These are phyloP conservation scores for Saccostrea cuccullata DNA, from an alignment of 1,140 invertebrate species.

Conservation along the genomic window DNA sequence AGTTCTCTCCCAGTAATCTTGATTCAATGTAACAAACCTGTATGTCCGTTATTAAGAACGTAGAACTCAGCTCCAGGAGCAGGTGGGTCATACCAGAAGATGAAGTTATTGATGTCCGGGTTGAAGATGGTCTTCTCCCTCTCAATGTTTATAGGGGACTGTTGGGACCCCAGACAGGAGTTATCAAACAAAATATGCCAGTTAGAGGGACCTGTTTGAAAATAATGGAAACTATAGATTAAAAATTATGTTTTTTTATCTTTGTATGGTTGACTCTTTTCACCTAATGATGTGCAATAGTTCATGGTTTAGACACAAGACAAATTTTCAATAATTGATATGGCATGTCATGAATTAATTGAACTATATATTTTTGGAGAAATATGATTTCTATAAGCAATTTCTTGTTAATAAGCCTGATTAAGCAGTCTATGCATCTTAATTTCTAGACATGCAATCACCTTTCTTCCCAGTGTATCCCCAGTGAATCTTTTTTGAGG, in stretches of 20 bases:
- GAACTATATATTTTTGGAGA: neutral
- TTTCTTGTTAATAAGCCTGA: neutral
- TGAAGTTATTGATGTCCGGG: slow-evolving; percentile 68
- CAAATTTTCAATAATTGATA: neutral
- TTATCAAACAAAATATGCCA: slow-evolving; percentile 32
- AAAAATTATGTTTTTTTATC: too few relatives aligned
- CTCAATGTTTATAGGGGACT: slow-evolving; percentile 74
- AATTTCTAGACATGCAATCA: neutral
- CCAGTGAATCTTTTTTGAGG: slow-evolving; percentile 8
- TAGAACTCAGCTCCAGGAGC: slow-evolving; percentile 64
- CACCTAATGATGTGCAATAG: neutral
- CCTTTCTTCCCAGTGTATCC: slow-evolving; percentile 8
- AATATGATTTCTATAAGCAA: neutral
- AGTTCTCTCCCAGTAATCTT: too few relatives aligned
- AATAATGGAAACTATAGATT: too few relatives aligned
- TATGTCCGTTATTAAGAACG: slow-evolving; percentile 73
- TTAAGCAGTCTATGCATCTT: neutral
- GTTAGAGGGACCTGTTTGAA: slow-evolving; percentile 9
- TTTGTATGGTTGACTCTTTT: neutral
- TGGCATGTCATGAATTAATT: neutral
- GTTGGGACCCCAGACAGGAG: slow-evolving; percentile 67
- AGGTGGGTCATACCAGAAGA: slow-evolving; percentile 72
- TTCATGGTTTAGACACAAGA: neutral
- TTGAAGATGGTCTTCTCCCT: slow-evolving; percentile 67
- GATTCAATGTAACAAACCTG: slow-evolving; percentile 59